phyloP scores from a whole-genome alignment of 2,113 vertebrate genomes.

The Tympanuchus pallidicinctus region DNA sequence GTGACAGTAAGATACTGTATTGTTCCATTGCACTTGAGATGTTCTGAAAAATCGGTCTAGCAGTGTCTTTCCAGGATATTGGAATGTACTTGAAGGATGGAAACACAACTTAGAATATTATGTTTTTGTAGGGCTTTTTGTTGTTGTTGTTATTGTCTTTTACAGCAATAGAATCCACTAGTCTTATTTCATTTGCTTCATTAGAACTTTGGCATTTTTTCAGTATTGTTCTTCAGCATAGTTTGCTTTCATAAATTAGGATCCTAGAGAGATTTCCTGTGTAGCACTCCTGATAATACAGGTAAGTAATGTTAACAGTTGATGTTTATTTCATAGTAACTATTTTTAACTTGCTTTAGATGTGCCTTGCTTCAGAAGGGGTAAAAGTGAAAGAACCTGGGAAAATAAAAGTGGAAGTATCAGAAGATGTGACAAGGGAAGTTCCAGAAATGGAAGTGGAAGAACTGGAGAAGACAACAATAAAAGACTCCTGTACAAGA shows the following conservation, averaged over 20 bases:
- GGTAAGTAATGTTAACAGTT: neutral
- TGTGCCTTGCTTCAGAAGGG: slow-evolving; percentile 97
- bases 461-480: slow-evolving; percentile 75
- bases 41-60: neutral
- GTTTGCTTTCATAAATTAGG: neutral
- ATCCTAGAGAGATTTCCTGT: neutral
- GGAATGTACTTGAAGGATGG: neutral
- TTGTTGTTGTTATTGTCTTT: neutral
- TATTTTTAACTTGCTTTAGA: slow-evolving; percentile 77
- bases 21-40: neutral
- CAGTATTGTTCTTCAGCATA: neutral
- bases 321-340: slow-evolving; percentile 16
- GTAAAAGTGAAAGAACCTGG: slow-evolving; percentile 83
- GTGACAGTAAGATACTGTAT: neutral
- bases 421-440: slow-evolving; percentile 64
- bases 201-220: neutral
- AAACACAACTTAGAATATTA: neutral
- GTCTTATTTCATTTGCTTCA: neutral
- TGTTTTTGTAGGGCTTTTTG: neutral
- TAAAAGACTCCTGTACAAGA: slow-evolving; percentile 77
- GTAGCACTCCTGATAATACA: neutral
- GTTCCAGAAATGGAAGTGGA: slow-evolving; percentile 68
- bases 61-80: neutral
- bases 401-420: slow-evolving; percentile 69
- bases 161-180: neutral